Percentiles rank a stretch among this genome's conserved stretches.
phyloP scores from a whole-genome alignment of 2,113 vertebrate species.

The Percina caprodes region DNA sequence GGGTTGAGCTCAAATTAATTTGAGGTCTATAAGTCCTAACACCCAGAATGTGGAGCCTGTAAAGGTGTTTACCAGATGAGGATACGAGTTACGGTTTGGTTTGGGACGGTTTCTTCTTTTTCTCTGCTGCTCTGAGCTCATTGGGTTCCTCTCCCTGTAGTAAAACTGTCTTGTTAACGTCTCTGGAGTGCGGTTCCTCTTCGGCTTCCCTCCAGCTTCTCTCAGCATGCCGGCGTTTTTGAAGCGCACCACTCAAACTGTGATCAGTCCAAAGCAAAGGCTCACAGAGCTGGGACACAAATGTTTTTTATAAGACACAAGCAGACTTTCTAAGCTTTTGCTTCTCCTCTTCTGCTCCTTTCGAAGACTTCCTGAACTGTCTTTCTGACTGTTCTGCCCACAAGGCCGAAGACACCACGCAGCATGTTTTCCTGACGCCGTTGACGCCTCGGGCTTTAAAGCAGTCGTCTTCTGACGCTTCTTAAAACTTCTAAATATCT shows the following conservation, averaged over 20 bases:
- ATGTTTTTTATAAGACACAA: background rate
- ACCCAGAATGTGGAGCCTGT: background rate
- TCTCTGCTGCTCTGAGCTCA: background rate
- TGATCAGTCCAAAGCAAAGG: background rate
- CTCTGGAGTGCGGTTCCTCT: conserved; percentile 15
- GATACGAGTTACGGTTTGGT: background rate
- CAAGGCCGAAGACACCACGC: background rate
- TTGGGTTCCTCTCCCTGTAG: background rate
- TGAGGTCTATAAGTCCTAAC: too few relatives aligned
- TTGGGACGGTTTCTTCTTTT: conserved; percentile 5
- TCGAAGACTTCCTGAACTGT: background rate
- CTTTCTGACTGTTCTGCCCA: background rate
- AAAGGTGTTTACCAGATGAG: background rate
- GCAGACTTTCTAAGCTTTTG: conserved; percentile 1
- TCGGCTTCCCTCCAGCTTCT: too few relatives aligned
- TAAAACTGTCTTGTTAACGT: background rate
- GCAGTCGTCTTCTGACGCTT: background rate
- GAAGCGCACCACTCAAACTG: conserved; percentile 35
- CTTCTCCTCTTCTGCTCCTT: conserved; percentile 3
- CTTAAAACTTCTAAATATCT: background rate
- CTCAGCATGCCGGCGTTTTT: conserved; percentile 43
- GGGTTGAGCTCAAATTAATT: too few relatives aligned
- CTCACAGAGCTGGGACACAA: conserved; percentile 3
- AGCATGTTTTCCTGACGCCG: background rate
- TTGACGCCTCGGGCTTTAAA: background rate